Evolutionary conservation across 2,888 invertebrate genomes (phyloP).

Genomic region (Aleiodes alternator): DNA sequence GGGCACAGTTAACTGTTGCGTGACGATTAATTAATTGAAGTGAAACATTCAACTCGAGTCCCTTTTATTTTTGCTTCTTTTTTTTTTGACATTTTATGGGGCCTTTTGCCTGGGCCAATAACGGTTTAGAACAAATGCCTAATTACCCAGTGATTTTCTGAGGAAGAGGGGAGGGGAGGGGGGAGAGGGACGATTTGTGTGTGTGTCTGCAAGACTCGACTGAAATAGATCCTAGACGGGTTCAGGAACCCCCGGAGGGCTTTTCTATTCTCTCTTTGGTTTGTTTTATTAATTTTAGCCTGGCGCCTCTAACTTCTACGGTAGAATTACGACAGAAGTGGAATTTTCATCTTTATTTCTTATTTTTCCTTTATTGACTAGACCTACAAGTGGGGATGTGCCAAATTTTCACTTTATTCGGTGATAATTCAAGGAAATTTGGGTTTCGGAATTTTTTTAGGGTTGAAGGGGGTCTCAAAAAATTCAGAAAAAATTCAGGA

Average conservation of each 20-base stretch:
- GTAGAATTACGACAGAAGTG: too few species aligned
- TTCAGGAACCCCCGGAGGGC: constrained; percentile 24
- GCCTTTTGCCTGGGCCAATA: not conserved
- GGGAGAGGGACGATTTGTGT: constrained; percentile 10
- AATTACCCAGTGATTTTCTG: constrained; percentile 25
- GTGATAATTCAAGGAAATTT: too few species aligned
- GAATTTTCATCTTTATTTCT: too few species aligned
- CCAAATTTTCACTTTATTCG: too few species aligned
- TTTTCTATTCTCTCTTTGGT: not conserved
- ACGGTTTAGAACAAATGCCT: constrained; percentile 8
- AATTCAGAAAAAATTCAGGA: too few species aligned
- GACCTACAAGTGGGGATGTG: too few species aligned
- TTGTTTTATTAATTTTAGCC: not conserved
- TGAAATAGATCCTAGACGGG: constrained; percentile 34
- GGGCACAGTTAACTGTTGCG: constrained; percentile 24
- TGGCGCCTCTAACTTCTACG: not conserved
- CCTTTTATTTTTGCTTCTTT: not conserved
- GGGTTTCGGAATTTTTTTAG: too few species aligned
- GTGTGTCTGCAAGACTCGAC: constrained; percentile 20
- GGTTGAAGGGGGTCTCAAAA: too few species aligned
- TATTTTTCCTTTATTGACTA: too few species aligned
- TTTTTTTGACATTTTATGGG: not conserved
- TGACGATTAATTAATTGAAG: constrained; percentile 35
- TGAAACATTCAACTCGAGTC: constrained; percentile 19
- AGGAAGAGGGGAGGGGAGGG: not conserved